Evolutionary conservation across 2,888 invertebrate genomes (phyloP), one percentile per base, ranked within the genome.

Genomic region (Gari tellinella): DNA sequence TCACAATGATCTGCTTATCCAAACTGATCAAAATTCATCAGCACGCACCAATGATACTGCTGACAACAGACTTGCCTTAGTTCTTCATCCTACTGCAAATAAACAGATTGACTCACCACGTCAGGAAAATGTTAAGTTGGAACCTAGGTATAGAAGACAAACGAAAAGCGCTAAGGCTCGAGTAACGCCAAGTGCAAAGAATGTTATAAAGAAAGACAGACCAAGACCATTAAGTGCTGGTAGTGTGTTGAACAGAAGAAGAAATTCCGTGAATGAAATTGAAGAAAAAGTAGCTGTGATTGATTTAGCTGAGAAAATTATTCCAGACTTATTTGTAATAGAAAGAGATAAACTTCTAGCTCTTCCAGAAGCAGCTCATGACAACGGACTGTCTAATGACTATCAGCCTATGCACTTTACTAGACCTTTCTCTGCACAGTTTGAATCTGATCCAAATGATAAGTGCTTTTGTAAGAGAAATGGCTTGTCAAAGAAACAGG

Each of bases 131-230:
- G n/a, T n/a, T n/a, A n/a, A n/a, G n/a, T 19, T 21, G 23, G 61
- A 49, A 15, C 74, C 72, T 14, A 72, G 53, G 19, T 68, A 68
- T 43, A 55, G 51, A n/a, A 76, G 75, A 43, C 75, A 77, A 58
- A 75, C 80, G 17, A 82, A 81, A 56, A 87, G 87, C 81, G 87
- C 84, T 19, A 85, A 84, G 73, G 83, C 81, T 23, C 72, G 80
- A 67, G 31, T 31, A 31, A 65, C 81, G 21, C 31, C 43, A 45
- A 72, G 45, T 48, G 72, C 73, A 45, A 69, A 53, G 43, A 63
- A 26, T 23, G 10, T 37, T 15, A 25, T n/a, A 23, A 55, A 31
- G 51, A 49, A 21, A 23, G 12, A 37, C 17, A 67, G 65, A 51
- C 19, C 41, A 38, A 69, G 80, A 62, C 80, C 80, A 25, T 21